Base-by-base conservation (phyloP, 1,140 invertebrate species). In the Cyrtorhinus lividipennis region DNA sequence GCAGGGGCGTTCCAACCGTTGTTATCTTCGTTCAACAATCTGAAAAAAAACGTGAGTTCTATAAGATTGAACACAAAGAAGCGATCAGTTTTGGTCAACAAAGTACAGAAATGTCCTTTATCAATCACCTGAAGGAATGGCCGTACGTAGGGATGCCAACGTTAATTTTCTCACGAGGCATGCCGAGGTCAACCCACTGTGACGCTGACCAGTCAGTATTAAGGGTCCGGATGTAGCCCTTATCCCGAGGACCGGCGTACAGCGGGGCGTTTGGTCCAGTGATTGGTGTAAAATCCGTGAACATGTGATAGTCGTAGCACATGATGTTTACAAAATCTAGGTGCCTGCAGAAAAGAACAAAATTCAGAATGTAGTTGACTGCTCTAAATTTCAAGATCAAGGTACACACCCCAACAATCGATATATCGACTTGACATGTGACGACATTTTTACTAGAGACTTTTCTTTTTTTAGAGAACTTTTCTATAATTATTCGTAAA, bases 121-220 rank as follows among this genome's bases (percentile, higher is more conserved):
- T n/a, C n/a, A 38, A 5, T 38, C 72, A 84, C 82, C 72, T 81
- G 66, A 82, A 95, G 1, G 84, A 82, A 71, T 91, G 88, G 5
- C 90, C 94, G 74, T 94, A 97, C 24, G 88, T 90, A 26, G 93
- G 89, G 66, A 96, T 78, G 0, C 93, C 93, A 20, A 97, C 74
- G 10, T 92, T 81, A 24, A 97, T 81, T 76, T 95, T 95, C 23
- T 84, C 76, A 59, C 77, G 77, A 1, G 90, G 85, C 74, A 95
- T 83, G 22, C 92, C 93, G 66, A 84, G 81, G 1, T 75, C 68
- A 0, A 84, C 65, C 86, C 91, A 95, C 77, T 89, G 87, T 65
- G 85, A 78, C 0, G 84, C 83, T 1, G 90, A 85, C 73, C 85
- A 92, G 71, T 91, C 90, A 0, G 88, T 83, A 72, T 93, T 94